Evolutionary conservation across 2,797 vertebrate species (phyloP), one percentile per base, ranked within the genome.

Genomic region (Meriones psammophilus): DNA sequence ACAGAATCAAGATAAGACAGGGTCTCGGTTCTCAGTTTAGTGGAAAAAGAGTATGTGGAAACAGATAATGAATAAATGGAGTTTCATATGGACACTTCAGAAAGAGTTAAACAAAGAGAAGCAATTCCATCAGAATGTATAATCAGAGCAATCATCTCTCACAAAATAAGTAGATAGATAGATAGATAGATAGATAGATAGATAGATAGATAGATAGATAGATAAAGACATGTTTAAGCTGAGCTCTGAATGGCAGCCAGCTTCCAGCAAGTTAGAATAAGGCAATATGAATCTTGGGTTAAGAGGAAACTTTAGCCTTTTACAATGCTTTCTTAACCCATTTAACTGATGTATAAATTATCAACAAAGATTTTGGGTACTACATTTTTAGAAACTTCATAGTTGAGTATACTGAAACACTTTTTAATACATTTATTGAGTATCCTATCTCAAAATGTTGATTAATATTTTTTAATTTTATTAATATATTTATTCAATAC

Each of bases 341-440:
- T 22, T 76, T 92, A 94, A 87, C 3, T 84, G 28, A 84, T 74
- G 69, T 64, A 42, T 89, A 88, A 83, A 83, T 92, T 94, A 86
- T 89, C 86, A 92, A 69, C 66, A 62, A 78, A 90, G 17, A 84
- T 26, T 62, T 60, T 86, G 46, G 2, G 28, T 62, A 73, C 6
- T 24, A 80, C 28, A 68, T 17, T 80, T 91, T 42, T 56, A 58
- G 5, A 7, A 77, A 4, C 26, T 85, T 28, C 84, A 76, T 84
- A 77, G 87, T 71, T 12, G 0, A 91, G n/a, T 89, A 83, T 83
- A 62, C 1, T 17, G 4, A 88, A 96, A 88, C 69, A 83, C 39
- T 24, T 50, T 10, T 54, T 24, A 42, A 42, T 81, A 71, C 0
- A 22, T 39, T 68, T 28, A 0, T 12, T 92, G 30, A 80, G 4